Evolutionary conservation across 2,113 vertebrate genomes (phyloP).

Genomic region (Vulpes ferrilata): DNA sequence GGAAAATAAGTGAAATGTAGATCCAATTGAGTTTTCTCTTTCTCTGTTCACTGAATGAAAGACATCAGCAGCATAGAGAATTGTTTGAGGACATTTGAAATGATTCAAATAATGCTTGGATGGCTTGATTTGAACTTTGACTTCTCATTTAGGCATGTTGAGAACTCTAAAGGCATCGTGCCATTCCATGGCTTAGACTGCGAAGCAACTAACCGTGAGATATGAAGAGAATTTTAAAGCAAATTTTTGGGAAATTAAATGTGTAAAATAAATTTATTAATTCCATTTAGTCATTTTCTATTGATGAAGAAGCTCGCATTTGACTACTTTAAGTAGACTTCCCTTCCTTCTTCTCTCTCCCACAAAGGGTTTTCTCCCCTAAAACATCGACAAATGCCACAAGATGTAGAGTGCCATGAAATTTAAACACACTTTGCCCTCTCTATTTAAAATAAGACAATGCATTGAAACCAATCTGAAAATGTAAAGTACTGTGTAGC

Average conservation of each 20-base stretch:
- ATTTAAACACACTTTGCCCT: background rate
- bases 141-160: background rate
- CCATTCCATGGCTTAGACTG: background rate
- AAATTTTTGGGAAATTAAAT: constrained; percentile 58
- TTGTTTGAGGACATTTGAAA: background rate
- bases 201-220: constrained; percentile 42
- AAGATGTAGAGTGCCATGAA: background rate
- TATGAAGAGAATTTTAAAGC: constrained; percentile 49
- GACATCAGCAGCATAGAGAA: constrained; percentile 33
- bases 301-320: background rate
- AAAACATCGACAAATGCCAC: background rate
- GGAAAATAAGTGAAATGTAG: constrained; percentile 46
- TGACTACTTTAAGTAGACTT: constrained; percentile 53
- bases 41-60: constrained; percentile 55
- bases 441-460: constrained; percentile 18
- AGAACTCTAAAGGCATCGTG: background rate
- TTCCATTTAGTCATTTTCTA: constrained; percentile 44
- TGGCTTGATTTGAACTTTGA: constrained; percentile 42
- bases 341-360: background rate
- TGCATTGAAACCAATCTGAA: background rate
- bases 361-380: background rate
- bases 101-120: constrained; percentile 15
- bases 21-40: constrained; percentile 33
- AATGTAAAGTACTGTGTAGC: background rate
- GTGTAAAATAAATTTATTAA: constrained; percentile 26